Base-by-base conservation (phyloP, 2,797 vertebrate genomes). In the Darevskia mixta region DNA sequence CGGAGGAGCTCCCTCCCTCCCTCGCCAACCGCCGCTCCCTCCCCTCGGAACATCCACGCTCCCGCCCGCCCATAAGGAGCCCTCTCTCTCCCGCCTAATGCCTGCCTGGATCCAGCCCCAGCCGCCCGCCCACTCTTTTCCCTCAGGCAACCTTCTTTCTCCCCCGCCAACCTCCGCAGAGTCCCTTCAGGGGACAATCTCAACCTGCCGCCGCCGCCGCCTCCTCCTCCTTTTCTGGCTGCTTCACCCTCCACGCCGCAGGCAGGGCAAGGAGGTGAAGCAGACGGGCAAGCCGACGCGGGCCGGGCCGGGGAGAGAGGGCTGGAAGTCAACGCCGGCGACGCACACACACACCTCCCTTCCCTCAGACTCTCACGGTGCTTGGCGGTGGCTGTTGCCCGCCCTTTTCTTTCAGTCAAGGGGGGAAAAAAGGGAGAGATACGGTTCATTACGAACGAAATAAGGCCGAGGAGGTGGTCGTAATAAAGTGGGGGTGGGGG, bases 21-120 rank as follows among this genome's bases (percentile, higher is more conserved):
- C 41, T 29, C 27, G 11, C 49, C 78, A 58, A 17, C 25, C 18
- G 45, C 35, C 69, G 61, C 32, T 67, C 43, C 80, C 58, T 86
- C 49, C 79, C 72, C 61, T 90, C 43, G 77, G 45, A 85, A 87
- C 76, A 85, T 86, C 91, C 69, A 87, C 35, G 84, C 89, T 92
- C 75, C 81, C 73, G 55, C 75, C 81, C 73, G 55, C 88, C 87
- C 86, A 67, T 17, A 43, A 67, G 10, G 49, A 55, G 49, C 49
- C 13, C 49, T 55, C 49, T 55, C 29, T 10, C 45, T 58, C 64
- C 87, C 55, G 32, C 23, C 86, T 76, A 3, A 41, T 1, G 79
- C 77, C 32, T 2, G 79, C 77, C 32, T 76, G 58, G 69, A 77
- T 76, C 79, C 9, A 35, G 58, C 49, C 17, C 80, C 23, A 23